Evolutionary conservation across 2,888 invertebrate genomes (phyloP), one percentile per base, ranked within the genome.

Genomic region (Aphrophora alni): DNA sequence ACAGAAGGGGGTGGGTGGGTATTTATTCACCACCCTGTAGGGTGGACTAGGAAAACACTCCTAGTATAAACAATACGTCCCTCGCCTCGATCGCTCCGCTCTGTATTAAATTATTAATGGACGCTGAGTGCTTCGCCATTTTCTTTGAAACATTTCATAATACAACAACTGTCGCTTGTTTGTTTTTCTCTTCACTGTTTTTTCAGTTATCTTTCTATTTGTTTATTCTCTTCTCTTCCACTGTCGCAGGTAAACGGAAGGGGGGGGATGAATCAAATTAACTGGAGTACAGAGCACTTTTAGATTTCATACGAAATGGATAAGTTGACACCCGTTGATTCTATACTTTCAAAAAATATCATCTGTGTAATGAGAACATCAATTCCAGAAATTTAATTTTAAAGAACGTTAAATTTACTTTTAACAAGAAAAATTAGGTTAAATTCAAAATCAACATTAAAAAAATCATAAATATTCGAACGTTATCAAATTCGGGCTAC

Each of bases 61-160:
- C 44, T 44, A 44, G 44, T 44, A 44, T 44, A 44, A 44, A 44
- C 44, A 44, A 44, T 44, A 44, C 44, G 14, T 27, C 28, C 27
- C 28, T n/a, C 21, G 14, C 73, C 26, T 38, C 38, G 33, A 28
- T 38, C 38, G 33, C 33, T 33, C 33, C 33, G 33, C 76, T 38
- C 80, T 69, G 77, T 81, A 81, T 81, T 81, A 81, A 81, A 81
- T 81, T 81, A 81, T 81, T 81, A 81, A 81, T 81, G 80, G 80
- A 81, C 80, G 73, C 71, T 69, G 77, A 74, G 77, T 77, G 74
- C 77, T 38, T 38, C 77, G 59, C 59, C 59, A 59, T 59, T 59
- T 59, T 59, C 77, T 38, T 77, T 69, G 38, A 77, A 81, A 81
- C 80, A 81, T 81, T 81, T 81, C 77, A 81, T 81, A 81, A 81